phyloP scores from a whole-genome alignment of 2,888 invertebrate species.

The Philaethria dido region DNA sequence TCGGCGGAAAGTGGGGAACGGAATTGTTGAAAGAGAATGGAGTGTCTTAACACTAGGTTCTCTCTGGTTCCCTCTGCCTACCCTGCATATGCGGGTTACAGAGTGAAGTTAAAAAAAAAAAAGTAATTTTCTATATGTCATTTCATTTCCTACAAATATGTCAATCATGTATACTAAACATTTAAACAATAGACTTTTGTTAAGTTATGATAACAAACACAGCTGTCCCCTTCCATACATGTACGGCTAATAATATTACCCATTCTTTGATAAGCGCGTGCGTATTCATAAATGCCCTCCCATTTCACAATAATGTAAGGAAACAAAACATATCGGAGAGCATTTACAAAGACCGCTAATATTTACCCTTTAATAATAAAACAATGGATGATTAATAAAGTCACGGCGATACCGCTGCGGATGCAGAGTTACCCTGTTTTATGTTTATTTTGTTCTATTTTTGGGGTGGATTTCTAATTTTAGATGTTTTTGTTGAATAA shows the following conservation, averaged over 20 bases:
- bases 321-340: constrained; percentile 25
- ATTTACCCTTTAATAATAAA: constrained; percentile 31
- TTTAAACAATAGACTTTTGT: no score
- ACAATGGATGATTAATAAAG: constrained; percentile 38
- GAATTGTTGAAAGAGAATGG: no score
- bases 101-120: no score
- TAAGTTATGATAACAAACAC: constrained; percentile 6
- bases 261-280: constrained; percentile 17
- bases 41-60: no score
- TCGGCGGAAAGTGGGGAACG: no score
- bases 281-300: constrained; percentile 24
- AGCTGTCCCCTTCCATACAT: neutral
- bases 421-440: neutral
- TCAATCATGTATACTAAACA: no score
- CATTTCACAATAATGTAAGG: constrained; percentile 18
- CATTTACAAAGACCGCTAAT: constrained; percentile 30
- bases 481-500: no score
- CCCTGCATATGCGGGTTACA: no score
- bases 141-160: no score
- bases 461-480: neutral
- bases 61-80: no score
- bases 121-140: no score
- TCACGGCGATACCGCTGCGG: constrained; percentile 9
- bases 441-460: neutral
- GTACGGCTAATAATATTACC: constrained; percentile 6